Conservation (phyloP, 2,888 invertebrate species). For the Allacma fusca region DNA sequence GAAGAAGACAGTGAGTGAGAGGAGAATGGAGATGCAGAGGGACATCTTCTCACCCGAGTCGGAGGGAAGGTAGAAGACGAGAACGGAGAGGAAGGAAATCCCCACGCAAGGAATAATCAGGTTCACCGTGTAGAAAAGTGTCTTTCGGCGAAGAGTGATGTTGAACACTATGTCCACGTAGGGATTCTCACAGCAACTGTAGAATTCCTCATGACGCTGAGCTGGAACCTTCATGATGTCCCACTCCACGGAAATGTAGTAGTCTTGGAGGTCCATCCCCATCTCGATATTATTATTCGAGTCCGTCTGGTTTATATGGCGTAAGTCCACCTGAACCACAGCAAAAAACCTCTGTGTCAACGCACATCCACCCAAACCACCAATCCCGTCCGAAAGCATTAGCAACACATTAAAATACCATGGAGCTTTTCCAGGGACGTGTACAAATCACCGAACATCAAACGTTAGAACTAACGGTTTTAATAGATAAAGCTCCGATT, state of each 20-base stretch:
- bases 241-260: slow-evolving; percentile 98
- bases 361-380: too few species aligned
- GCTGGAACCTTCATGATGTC: slow-evolving; percentile 94
- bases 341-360: too few species aligned
- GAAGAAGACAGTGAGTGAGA: slow-evolving; percentile 94
- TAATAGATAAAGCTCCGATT: too few species aligned
- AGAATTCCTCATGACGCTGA: slow-evolving; percentile 87
- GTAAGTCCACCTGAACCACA: slow-evolving; percentile 80
- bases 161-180: slow-evolving; percentile 98
- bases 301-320: slow-evolving; percentile 85
- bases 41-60: slow-evolving; percentile 83
- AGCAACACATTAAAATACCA: too few species aligned
- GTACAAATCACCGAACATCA: too few species aligned
- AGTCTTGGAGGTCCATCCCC: slow-evolving; percentile 91
- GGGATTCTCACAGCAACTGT: slow-evolving; percentile 86
- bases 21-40: slow-evolving; percentile 90
- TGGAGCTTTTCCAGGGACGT: too few species aligned
- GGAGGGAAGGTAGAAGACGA: slow-evolving; percentile 97
- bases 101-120: slow-evolving; percentile 97
- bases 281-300: slow-evolving; percentile 88
- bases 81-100: slow-evolving; percentile 93
- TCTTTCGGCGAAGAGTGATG: slow-evolving; percentile 91
- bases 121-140: slow-evolving; percentile 97
- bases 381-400: too few species aligned
- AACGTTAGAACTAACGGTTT: too few species aligned